Base-by-base conservation (phyloP, 1,140 invertebrate genomes). In the Batillaria attramentaria region DNA sequence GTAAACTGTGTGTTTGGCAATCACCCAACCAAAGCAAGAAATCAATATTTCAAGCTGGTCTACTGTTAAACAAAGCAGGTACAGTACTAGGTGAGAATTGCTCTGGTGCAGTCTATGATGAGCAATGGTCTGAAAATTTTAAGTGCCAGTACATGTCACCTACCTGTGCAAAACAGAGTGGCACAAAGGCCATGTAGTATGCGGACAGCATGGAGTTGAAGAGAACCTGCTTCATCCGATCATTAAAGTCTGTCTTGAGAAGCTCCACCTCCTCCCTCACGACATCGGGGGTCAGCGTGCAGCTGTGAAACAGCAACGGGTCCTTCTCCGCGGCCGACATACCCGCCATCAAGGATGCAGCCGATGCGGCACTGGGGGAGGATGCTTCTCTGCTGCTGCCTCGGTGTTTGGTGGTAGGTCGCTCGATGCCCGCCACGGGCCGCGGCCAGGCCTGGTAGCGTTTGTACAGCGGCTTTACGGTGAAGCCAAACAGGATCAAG, bases 111-210 rank as follows among this genome's bases (percentile, higher is more conserved):
- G 50, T 16, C 50, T 16, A 54, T 54, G 50, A 16, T n/a, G n/a
- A n/a, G n/a, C n/a, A n/a, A n/a, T n/a, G n/a, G n/a, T n/a, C n/a
- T n/a, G n/a, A n/a, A n/a, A n/a, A n/a, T n/a, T n/a, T n/a, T n/a
- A n/a, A n/a, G n/a, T n/a, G n/a, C n/a, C n/a, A n/a, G n/a, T n/a
- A n/a, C n/a, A n/a, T n/a, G n/a, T n/a, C 37, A 82, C 90, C 90
- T 90, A 96, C 95, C 93, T 95, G 94, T 35, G 95, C 95, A 93
- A 97, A 96, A 86, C 95, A 95, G 85, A 97, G 95, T 0, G 97
- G 97, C 35, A 98, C 94, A 88, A 98, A 95, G 77, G 95, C 95
- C 83, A 95, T 94, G 90, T 98, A 97, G 89, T 98, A 99, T 0
- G 97, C 96, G 85, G 95, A 96, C 2, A 96, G 91, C 60, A 97